Conservation (phyloP, 1,140 invertebrate genomes). For the Drosophila watanabei region DNA sequence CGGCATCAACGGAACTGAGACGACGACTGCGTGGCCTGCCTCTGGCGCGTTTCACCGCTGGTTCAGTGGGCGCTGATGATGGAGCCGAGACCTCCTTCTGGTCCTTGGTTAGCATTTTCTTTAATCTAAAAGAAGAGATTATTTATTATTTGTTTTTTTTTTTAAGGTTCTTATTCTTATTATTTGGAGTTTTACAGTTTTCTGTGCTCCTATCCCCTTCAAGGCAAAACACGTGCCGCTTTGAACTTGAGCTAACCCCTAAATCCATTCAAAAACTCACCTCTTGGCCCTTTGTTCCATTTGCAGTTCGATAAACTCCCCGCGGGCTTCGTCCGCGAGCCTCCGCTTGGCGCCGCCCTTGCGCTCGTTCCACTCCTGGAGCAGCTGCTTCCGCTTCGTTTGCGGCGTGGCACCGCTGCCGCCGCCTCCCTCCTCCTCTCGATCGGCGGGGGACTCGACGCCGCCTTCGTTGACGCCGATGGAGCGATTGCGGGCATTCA, state of each 20-base stretch:
- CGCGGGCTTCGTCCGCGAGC: constrained; percentile 87
- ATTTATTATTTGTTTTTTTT: background rate
- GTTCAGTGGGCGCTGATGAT: constrained; percentile 34
- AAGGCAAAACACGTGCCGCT: background rate
- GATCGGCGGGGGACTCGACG: constrained; percentile 77
- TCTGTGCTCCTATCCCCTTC: background rate
- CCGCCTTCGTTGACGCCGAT: constrained; percentile 88
- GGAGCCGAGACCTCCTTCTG: constrained; percentile 19
- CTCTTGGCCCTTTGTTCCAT: constrained; percentile 87
- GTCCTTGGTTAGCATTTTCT: constrained; percentile 74
- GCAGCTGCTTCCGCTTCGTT: constrained; percentile 86
- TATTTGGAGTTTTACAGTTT: no score
- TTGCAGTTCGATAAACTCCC: constrained; percentile 86
- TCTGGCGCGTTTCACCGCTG: constrained; percentile 33
- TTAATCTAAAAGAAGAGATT: constrained; percentile 48
- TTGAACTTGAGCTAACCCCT: background rate
- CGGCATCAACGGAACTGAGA: constrained; percentile 33
- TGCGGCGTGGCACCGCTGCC: constrained; percentile 85
- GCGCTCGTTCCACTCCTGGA: constrained; percentile 88
- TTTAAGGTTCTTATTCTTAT: background rate
- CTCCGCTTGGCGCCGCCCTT: constrained; percentile 87
- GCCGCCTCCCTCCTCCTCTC: constrained; percentile 50
- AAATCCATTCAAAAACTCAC: constrained; percentile 36
- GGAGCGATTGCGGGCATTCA: constrained; percentile 88
- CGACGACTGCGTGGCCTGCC: constrained; percentile 56